Percentiles rank a stretch among this genome's conserved stretches.
These are phyloP conservation scores for Plebejus melissa DNA, from an alignment of 2,888 invertebrate species.

Conservation along the genomic window DNA sequence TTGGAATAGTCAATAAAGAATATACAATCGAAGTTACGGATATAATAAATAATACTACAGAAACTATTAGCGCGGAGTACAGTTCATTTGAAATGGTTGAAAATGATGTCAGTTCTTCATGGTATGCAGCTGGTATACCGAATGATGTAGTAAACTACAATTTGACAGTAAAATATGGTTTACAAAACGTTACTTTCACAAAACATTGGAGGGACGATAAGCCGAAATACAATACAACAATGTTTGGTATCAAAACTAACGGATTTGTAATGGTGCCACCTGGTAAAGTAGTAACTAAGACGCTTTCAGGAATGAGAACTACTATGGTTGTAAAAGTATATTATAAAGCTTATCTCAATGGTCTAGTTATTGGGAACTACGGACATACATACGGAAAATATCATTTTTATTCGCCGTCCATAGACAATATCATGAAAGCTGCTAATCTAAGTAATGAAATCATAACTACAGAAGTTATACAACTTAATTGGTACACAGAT, in stretches of 20 bases:
- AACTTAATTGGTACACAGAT: slow-evolving; percentile 52
- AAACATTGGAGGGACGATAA: slow-evolving; percentile 52
- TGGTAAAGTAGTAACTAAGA: slow-evolving; percentile 44
- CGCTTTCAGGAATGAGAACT: slow-evolving; percentile 48
- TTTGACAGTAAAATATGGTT: slow-evolving; percentile 45
- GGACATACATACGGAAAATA: slow-evolving; percentile 54
- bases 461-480: slow-evolving; percentile 50
- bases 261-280: slow-evolving; percentile 45
- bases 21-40: slow-evolving; percentile 44
- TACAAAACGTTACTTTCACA: slow-evolving; percentile 40
- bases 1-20: slow-evolving; percentile 49
- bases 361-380: slow-evolving; percentile 53
- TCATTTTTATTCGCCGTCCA: slow-evolving; percentile 58
- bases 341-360: slow-evolving; percentile 48
- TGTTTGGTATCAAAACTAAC: slow-evolving; percentile 44
- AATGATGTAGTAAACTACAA: slow-evolving; percentile 46
- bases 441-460: slow-evolving; percentile 52
- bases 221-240: slow-evolving; percentile 38
- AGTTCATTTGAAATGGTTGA: slow-evolving; percentile 44
- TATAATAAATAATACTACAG: slow-evolving; percentile 52
- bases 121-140: slow-evolving; percentile 49
- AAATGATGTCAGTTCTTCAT: slow-evolving; percentile 46
- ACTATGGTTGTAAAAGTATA: slow-evolving; percentile 49
- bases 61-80: slow-evolving; percentile 40
- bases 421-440: slow-evolving; percentile 54